Conservation (phyloP, 2,888 invertebrate species). For the Vanessa cardui region DNA sequence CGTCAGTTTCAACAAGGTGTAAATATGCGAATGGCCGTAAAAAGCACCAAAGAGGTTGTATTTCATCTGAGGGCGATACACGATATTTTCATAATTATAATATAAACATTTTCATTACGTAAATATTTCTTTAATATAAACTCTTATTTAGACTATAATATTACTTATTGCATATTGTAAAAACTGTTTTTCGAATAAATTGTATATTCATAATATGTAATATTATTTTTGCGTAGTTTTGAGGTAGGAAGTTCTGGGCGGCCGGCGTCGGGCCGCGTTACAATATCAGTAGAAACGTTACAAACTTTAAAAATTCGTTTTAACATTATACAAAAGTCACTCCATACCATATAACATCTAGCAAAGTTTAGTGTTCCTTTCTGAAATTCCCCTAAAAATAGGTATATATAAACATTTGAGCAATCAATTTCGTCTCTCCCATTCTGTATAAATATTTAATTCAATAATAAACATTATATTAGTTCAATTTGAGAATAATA, state of each 20-base stretch:
- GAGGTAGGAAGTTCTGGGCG: conserved; percentile 78
- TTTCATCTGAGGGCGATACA: conserved; percentile 66
- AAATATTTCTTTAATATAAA: conserved; percentile 80
- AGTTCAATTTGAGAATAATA: conserved; percentile 68
- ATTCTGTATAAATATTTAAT: conserved; percentile 80
- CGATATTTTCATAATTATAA: conserved; percentile 67
- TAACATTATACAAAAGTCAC: conserved; percentile 79
- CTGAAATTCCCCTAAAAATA: conserved; percentile 79
- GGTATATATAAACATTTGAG: conserved; percentile 82
- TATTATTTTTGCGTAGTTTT: conserved; percentile 72
- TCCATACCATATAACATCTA: conserved; percentile 74
- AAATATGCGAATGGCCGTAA: conserved; percentile 72
- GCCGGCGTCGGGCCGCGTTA: conserved; percentile 42
- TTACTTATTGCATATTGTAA: conserved; percentile 73
- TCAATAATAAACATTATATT: conserved; percentile 69
- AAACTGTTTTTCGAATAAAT: conserved; percentile 70
- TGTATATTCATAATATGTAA: conserved; percentile 65
- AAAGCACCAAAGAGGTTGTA: conserved; percentile 74
- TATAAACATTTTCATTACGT: conserved; percentile 68
- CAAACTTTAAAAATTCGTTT: conserved; percentile 79
- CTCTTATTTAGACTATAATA: conserved; percentile 76
- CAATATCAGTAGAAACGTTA: conserved; percentile 58
- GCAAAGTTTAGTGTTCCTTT: conserved; percentile 78
- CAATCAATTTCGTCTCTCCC: conserved; percentile 81
- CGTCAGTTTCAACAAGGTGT: conserved; percentile 66